Evolutionary conservation across 2,888 invertebrate species (phyloP), one percentile per base, ranked within the genome.

Genomic region (Macaria notata): DNA sequence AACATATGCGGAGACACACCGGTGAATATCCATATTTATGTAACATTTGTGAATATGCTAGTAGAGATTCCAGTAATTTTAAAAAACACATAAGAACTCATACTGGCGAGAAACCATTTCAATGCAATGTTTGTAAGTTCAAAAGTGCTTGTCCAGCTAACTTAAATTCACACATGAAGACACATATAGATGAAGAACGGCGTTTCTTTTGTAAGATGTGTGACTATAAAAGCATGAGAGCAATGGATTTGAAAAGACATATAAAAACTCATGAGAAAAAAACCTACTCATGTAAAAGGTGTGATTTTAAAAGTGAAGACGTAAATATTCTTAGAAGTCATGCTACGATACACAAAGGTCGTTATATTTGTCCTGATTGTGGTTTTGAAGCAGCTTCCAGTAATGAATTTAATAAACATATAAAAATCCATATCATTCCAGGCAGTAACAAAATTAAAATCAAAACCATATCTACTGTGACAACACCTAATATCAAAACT

Each of bases 31-130:
- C 59, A 8, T 55, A 44, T 41, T 38, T 46, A 9, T 58, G 58
- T n/a, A 38, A 38, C 3, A 39, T 43, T n/a, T 58, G 58, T 47
- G 46, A 49, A 7, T 54, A 58, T 9, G 46, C 33, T 36, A 49
- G 58, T n/a, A 43, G 49, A 43, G 58, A 58, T 39, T 58, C 58
- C 4, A 54, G 58, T 49, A 58, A 54, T 29, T 47, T 58, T 6
- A 58, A 54, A 29, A 58, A 58, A 49, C 58, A 58, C 38, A 46
- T 47, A 38, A 49, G 58, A 36, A 58, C 46, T n/a, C 58, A 58
- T 29, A 49, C 54, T 9, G 54, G 46, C 0, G 49, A 49, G 8
- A 54, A 47, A 36, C 58, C 58, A 30, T 58, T 54, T 8, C 4
- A 3, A 44, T 58, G 58, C 9, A 30, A 43, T 9, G 29, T 46